These are phyloP conservation scores for Stegana nigrithorax DNA, from an alignment of 2,888 invertebrate genomes.

Conservation along the genomic window DNA sequence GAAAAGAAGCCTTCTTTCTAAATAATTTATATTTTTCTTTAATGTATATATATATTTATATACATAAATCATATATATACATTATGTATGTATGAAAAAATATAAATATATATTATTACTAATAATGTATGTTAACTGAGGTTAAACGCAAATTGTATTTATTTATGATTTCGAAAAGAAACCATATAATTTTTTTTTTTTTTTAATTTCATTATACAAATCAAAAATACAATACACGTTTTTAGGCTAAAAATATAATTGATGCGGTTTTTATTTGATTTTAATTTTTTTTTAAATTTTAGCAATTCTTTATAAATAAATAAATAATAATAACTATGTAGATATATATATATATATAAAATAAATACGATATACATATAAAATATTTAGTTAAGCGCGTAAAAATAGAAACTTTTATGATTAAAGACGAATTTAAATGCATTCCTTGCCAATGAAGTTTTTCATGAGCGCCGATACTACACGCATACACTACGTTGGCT, in stretches of 20 bases:
- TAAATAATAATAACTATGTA: conserved; percentile 14
- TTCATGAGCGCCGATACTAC: background rate
- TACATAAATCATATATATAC: conserved; percentile 20
- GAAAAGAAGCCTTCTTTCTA: conserved; percentile 5
- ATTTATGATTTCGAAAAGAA: too few relatives aligned
- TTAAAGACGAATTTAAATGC: conserved; percentile 35
- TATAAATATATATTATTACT: conserved; percentile 12
- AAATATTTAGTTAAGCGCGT: conserved; percentile 13
- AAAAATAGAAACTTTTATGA: conserved; percentile 53
- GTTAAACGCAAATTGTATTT: conserved; percentile 47
- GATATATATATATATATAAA: conserved; percentile 8
- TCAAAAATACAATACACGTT: background rate
- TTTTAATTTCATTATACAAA: background rate
- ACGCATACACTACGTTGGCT: background rate
- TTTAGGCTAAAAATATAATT: background rate
- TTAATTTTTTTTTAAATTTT: conserved; percentile 3
- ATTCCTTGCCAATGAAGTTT: background rate
- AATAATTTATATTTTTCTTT: conserved; percentile 5
- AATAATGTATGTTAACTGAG: conserved; percentile 51
- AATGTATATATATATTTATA: conserved; percentile 24
- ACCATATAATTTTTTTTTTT: background rate
- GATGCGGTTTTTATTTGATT: background rate
- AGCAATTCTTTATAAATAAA: background rate
- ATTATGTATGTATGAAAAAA: conserved; percentile 2
- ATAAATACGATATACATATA: conserved; percentile 1